These are phyloP conservation scores for Epizoanthus fatuus DNA, from an alignment of 92 coral and sea anemone species.

Conservation along the genomic window DNA sequence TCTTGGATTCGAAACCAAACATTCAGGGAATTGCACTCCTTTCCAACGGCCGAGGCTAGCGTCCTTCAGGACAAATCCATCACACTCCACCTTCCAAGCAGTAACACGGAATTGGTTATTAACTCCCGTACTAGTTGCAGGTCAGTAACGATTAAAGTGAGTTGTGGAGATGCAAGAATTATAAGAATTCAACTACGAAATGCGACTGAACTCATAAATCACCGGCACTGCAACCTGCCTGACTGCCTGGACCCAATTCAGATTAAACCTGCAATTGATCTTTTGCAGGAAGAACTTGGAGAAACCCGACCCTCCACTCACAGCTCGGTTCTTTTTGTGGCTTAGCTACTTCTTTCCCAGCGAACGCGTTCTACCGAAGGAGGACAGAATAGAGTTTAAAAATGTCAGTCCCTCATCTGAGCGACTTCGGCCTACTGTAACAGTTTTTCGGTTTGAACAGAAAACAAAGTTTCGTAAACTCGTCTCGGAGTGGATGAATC, in stretches of 20 bases:
- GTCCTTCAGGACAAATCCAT: too few species aligned
- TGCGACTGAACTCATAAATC: slow-evolving; percentile 5
- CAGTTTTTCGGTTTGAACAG: background rate
- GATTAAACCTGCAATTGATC: slow-evolving; percentile 45
- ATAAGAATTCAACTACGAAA: background rate
- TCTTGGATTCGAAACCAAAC: too few species aligned
- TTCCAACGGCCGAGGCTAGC: too few species aligned
- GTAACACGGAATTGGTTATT: too few species aligned
- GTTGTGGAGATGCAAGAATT: slow-evolving; percentile 39
- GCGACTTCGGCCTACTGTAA: slow-evolving; percentile 2
- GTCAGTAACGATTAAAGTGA: background rate
- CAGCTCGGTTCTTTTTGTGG: slow-evolving; percentile 60
- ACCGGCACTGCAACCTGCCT: background rate
- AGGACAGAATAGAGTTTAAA: slow-evolving; percentile 25
- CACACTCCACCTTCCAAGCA: too few species aligned
- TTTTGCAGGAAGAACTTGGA: slow-evolving; percentile 63
- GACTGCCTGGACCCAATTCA: background rate
- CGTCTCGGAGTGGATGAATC: slow-evolving; percentile 10
- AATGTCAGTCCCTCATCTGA: slow-evolving; percentile 23
- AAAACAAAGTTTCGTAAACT: slow-evolving; percentile 3
- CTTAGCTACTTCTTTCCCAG: slow-evolving; percentile 46
- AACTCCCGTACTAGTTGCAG: too few species aligned
- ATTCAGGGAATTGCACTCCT: too few species aligned
- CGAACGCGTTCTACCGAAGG: background rate
- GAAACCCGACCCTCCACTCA: slow-evolving; percentile 39